These are phyloP conservation scores for Sebastes diaconus DNA, from an alignment of 2,797 vertebrate species.

Conservation along the genomic window DNA sequence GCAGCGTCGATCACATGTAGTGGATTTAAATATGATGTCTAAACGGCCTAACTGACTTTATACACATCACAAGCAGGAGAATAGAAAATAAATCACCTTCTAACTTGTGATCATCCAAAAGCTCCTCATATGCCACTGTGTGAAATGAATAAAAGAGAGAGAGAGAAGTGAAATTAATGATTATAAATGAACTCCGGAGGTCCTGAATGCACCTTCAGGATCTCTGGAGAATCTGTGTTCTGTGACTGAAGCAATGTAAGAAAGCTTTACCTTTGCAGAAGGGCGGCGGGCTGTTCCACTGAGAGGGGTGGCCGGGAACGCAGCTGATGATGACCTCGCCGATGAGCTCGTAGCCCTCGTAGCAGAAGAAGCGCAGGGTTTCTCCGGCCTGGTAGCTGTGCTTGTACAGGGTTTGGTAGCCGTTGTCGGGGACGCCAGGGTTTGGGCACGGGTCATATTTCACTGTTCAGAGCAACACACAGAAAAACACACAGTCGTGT, in stretches of 20 bases:
- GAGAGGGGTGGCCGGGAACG: conserved; percentile 90
- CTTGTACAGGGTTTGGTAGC: conserved; percentile 94
- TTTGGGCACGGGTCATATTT: conserved; percentile 94
- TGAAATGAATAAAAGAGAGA: conserved; percentile 36
- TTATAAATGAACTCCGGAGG: neutral
- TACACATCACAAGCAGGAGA: neutral
- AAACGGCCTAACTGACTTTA: neutral
- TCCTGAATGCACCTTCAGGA: neutral
- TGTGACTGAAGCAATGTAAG: neutral
- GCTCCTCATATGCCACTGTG: conserved; percentile 91
- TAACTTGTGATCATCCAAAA: conserved; percentile 91
- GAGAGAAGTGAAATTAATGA: conserved; percentile 8
- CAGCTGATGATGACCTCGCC: conserved; percentile 94
- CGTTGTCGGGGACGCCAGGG: conserved; percentile 92
- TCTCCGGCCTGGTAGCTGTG: conserved; percentile 94
- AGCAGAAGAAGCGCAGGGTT: conserved; percentile 93
- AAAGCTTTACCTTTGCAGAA: conserved; percentile 89
- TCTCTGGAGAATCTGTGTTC: neutral
- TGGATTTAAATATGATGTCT: neutral
- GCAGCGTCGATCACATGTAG: neutral
- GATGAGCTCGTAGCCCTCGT: conserved; percentile 93
- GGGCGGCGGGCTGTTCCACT: conserved; percentile 93
- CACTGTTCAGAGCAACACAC: conserved; percentile 62
- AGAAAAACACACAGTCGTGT: neutral
- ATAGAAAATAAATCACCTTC: conserved; percentile 80